Evolutionary conservation across 1,140 invertebrate genomes (phyloP).

Genomic region (Diabrotica virgifera): DNA sequence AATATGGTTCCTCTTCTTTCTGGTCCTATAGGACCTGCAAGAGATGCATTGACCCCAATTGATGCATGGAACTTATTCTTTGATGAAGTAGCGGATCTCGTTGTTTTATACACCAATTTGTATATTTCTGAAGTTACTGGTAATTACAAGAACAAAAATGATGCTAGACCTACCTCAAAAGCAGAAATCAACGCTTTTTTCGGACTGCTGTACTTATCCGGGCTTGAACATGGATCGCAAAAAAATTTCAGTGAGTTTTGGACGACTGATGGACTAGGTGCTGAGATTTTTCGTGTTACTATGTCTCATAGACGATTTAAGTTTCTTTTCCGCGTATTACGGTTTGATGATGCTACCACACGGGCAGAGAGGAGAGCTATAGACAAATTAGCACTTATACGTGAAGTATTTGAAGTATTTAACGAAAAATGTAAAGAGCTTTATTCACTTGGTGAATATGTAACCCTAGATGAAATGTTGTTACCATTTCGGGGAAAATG

Average conservation of each 20-base stretch:
- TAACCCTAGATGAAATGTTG: constrained; percentile 44
- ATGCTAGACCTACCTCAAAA: too few species aligned
- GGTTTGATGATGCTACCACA: constrained; percentile 39
- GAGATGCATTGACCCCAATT: too few species aligned
- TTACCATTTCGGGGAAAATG: constrained; percentile 43
- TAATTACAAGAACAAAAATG: too few species aligned
- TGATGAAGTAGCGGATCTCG: too few species aligned
- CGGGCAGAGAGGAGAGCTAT: constrained; percentile 18
- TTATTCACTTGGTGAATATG: constrained; percentile 12
- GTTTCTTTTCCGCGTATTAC: constrained; percentile 27
- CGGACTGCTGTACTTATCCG: neutral
- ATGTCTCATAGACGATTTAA: constrained; percentile 22
- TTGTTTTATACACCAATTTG: too few species aligned
- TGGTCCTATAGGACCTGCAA: too few species aligned
- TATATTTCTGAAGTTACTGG: too few species aligned
- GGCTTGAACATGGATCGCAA: neutral
- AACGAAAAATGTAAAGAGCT: constrained; percentile 33
- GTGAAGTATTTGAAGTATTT: constrained; percentile 40
- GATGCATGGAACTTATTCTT: too few species aligned
- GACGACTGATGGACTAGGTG: neutral
- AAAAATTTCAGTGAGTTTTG: neutral
- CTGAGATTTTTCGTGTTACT: constrained; percentile 16
- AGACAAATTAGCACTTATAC: constrained; percentile 43
- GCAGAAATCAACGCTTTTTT: neutral
- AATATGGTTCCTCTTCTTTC: too few species aligned